These are phyloP conservation scores for Caranx melampygus DNA, from an alignment of 2,113 vertebrate species.

Conservation along the genomic window DNA sequence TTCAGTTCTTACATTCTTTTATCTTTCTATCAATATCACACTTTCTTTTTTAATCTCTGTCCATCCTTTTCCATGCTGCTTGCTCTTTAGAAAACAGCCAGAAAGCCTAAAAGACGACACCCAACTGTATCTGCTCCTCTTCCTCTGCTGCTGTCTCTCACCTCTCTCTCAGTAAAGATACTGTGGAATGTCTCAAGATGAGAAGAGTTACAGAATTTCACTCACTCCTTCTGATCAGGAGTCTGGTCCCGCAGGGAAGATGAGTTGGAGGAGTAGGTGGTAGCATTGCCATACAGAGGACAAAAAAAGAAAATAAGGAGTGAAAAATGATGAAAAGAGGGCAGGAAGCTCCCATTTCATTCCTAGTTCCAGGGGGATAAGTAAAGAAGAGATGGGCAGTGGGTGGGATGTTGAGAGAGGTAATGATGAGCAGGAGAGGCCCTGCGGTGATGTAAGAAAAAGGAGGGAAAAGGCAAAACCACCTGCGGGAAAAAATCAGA, in stretches of 20 bases:
- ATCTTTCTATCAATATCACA: neutral
- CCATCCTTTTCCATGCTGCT: neutral
- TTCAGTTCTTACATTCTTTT: neutral
- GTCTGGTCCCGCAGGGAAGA: slow-evolving; percentile 53
- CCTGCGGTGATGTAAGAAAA: slow-evolving; percentile 23
- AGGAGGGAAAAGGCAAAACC: neutral
- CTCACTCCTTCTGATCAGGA: slow-evolving; percentile 60
- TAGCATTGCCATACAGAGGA: slow-evolving; percentile 32
- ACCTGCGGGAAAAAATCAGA: slow-evolving; percentile 8
- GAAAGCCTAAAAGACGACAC: slow-evolving; percentile 29
- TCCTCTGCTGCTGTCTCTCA: slow-evolving; percentile 5
- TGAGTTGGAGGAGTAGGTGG: slow-evolving; percentile 59
- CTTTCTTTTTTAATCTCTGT: neutral
- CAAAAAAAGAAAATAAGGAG: slow-evolving; percentile 31
- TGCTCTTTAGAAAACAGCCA: slow-evolving; percentile 22
- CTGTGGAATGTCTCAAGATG: slow-evolving; percentile 49
- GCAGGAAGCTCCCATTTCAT: slow-evolving; percentile 31
- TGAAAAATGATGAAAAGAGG: slow-evolving; percentile 61
- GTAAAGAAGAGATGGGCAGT: slow-evolving; percentile 49
- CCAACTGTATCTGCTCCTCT: slow-evolving; percentile 20
- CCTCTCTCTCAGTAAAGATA: slow-evolving; percentile 26
- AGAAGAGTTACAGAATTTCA: slow-evolving; percentile 39
- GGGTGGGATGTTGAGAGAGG: slow-evolving; percentile 44
- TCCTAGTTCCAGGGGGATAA: slow-evolving; percentile 17
- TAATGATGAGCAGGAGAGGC: slow-evolving; percentile 48